A percentile compares a stretch with the other conserved stretches of the same genome.
phyloP scores from a whole-genome alignment of 2,797 vertebrate species.

The Falco concolor region DNA sequence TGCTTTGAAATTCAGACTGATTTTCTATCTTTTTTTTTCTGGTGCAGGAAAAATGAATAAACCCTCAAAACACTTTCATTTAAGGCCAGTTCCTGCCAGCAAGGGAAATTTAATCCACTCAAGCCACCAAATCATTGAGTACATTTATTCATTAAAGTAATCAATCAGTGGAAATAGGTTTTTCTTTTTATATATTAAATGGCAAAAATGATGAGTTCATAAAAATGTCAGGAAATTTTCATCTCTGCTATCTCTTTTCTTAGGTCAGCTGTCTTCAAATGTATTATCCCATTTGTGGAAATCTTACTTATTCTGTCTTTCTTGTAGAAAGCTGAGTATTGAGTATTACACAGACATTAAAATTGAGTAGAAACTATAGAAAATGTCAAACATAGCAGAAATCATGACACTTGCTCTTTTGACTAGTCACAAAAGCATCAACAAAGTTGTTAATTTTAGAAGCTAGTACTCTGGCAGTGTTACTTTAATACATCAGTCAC shows the following conservation, averaged over 20 bases:
- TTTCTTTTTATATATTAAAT: conserved; percentile 71
- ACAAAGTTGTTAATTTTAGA: conserved; percentile 27
- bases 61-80: conserved; percentile 57
- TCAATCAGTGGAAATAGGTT: conserved; percentile 66
- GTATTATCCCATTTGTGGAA: conserved; percentile 42
- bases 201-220: conserved; percentile 72
- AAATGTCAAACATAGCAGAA: conserved; percentile 66
- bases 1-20: conserved; percentile 55
- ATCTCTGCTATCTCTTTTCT: conserved; percentile 68
- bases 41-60: conserved; percentile 22
- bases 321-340: conserved; percentile 44
- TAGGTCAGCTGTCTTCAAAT: conserved; percentile 62
- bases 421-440: conserved; percentile 22
- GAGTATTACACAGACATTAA: conserved; percentile 48
- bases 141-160: conserved; percentile 75
- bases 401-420: conserved; percentile 60
- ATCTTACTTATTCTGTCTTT: conserved; percentile 36
- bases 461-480: not conserved
- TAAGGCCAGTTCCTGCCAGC: conserved; percentile 55
- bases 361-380: conserved; percentile 37
- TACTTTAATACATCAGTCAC: not conserved
- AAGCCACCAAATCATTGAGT: conserved; percentile 57
- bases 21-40: not conserved
- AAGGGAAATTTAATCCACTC: conserved; percentile 70
- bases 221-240: conserved; percentile 71